These are phyloP conservation scores for Campoplex capitator DNA, from an alignment of 2,888 invertebrate genomes.

Conservation along the genomic window DNA sequence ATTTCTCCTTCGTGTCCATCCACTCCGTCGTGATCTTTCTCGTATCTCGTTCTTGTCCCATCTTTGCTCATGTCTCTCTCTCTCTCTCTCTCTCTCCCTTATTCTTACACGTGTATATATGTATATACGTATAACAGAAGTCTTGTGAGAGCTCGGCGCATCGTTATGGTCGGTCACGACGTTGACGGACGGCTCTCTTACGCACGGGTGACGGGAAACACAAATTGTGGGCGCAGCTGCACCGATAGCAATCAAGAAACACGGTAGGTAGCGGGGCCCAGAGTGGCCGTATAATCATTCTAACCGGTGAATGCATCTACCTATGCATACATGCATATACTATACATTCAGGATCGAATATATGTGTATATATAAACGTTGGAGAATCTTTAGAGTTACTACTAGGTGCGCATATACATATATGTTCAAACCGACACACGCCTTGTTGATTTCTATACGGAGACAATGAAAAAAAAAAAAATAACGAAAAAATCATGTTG, in stretches of 20 bases:
- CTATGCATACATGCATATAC: conserved; percentile 54
- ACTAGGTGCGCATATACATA: conserved; percentile 13
- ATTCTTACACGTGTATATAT: not conserved
- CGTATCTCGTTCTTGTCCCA: conserved; percentile 35
- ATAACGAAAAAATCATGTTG: conserved; percentile 39
- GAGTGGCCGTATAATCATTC: conserved; percentile 79
- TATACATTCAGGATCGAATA: conserved; percentile 7
- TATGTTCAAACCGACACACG: conserved; percentile 18
- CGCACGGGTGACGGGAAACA: conserved; percentile 79
- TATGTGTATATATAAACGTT: conserved; percentile 13
- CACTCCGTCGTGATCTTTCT: conserved; percentile 48
- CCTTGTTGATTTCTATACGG: conserved; percentile 28
- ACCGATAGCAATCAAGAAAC: conserved; percentile 83
- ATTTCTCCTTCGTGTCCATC: conserved; percentile 33
- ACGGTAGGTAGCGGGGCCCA: conserved; percentile 75
- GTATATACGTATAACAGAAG: not conserved
- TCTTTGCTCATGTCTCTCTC: conserved; percentile 42
- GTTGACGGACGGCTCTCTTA: conserved; percentile 84
- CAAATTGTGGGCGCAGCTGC: conserved; percentile 83
- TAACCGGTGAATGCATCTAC: conserved; percentile 69
- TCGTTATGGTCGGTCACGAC: conserved; percentile 78
- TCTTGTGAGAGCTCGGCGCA: conserved; percentile 61
- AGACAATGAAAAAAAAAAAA: conserved; percentile 44
- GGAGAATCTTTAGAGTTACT: conserved; percentile 41
- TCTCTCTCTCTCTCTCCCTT: conserved; percentile 53